phyloP scores from a whole-genome alignment of 2,113 vertebrate genomes.

The Rhodinocichla rosea region DNA sequence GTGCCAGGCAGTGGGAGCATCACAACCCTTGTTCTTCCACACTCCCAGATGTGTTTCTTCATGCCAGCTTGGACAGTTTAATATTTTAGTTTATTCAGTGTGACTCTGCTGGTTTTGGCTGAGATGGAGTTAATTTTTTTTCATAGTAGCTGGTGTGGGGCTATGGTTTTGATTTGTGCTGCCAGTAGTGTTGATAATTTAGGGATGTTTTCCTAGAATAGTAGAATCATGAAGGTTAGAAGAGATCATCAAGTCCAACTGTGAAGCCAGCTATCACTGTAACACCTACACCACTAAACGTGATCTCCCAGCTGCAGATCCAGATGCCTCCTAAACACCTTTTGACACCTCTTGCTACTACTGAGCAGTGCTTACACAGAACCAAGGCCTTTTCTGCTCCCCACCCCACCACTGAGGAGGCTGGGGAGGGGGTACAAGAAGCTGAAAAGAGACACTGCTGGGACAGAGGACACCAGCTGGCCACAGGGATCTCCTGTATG shows the following conservation, averaged over 20 bases:
- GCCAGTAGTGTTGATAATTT: not conserved
- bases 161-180: not conserved
- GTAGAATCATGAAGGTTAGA: not conserved
- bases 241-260: not conserved
- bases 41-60: not conserved
- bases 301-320: not conserved
- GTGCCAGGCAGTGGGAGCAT: too few species aligned
- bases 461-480: not conserved
- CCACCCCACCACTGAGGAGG: not conserved
- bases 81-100: not conserved
- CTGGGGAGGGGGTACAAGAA: not conserved
- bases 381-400: not conserved
- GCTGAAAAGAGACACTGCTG: not conserved
- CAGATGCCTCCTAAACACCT: not conserved
- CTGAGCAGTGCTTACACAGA: not conserved
- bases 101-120: not conserved
- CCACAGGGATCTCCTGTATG: not conserved
- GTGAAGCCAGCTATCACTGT: not conserved
- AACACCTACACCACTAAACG: not conserved
- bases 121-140: not conserved
- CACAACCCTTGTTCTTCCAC: not conserved
- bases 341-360: fast-evolving
- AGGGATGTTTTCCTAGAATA: not conserved
- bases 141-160: not conserved
- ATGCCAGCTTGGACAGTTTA: not conserved